Conservation (phyloP, 2,888 invertebrate species). For the Clunio marinus region DNA sequence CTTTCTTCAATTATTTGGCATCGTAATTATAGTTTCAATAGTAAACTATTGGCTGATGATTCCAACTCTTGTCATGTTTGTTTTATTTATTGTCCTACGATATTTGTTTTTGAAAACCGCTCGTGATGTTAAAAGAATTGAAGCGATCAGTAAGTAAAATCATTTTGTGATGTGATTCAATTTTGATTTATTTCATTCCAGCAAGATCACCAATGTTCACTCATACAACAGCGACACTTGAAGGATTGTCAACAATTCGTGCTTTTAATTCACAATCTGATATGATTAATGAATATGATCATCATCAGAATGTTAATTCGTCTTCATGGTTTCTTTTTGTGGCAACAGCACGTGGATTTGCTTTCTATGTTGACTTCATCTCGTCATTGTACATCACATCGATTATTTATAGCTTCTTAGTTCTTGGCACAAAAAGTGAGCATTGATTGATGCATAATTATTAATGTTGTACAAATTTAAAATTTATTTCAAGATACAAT, state of each 20-base stretch:
- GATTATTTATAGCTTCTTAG: slow-evolving; percentile 62
- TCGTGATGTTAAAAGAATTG: slow-evolving; percentile 68
- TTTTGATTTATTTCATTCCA: slow-evolving; percentile 44
- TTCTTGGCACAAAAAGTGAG: slow-evolving; percentile 52
- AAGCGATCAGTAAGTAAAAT: slow-evolving; percentile 63
- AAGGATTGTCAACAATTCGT: slow-evolving; percentile 69
- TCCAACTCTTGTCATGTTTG: slow-evolving; percentile 61
- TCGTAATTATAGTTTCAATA: slow-evolving; percentile 65
- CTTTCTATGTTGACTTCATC: slow-evolving; percentile 63
- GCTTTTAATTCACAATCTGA: slow-evolving; percentile 59
- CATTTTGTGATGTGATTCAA: too few species aligned
- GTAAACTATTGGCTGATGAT: slow-evolving; percentile 66
- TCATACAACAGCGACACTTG: slow-evolving; percentile 66
- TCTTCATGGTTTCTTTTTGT: slow-evolving; percentile 71
- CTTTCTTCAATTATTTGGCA: slow-evolving; percentile 67
- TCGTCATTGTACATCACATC: slow-evolving; percentile 61
- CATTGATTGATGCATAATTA: too few species aligned
- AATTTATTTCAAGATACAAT: slow-evolving; percentile 40
- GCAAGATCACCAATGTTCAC: slow-evolving; percentile 69
- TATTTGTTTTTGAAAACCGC: slow-evolving; percentile 70
- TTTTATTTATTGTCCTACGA: slow-evolving; percentile 65
- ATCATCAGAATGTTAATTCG: slow-evolving; percentile 59
- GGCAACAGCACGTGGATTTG: slow-evolving; percentile 63
- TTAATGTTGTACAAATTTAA: too few species aligned
- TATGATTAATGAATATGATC: slow-evolving; percentile 59